Conservation (phyloP, 2,797 vertebrate genomes). For the Oreochromis mossambicus region DNA sequence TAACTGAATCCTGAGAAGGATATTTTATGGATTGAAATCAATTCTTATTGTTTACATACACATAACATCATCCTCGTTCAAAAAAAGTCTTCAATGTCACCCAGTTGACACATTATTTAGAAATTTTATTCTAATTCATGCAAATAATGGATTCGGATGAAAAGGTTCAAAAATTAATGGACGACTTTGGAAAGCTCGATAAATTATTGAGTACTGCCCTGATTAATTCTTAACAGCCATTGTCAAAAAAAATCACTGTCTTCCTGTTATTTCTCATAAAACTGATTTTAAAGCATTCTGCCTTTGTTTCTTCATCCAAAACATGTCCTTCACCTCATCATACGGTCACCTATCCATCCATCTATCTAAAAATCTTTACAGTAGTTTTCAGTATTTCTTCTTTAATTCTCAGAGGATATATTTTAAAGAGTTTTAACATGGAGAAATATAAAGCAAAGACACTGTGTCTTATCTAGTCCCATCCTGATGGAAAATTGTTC, state of each 20-base stretch:
- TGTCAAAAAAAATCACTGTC: slow-evolving; percentile 74
- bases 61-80: neutral
- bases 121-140: slow-evolving; percentile 73
- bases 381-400: neutral
- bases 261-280: slow-evolving; percentile 71
- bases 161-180: slow-evolving; percentile 78
- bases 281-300: slow-evolving; percentile 46
- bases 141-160: slow-evolving; percentile 72
- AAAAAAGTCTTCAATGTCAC: slow-evolving; percentile 35
- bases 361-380: neutral
- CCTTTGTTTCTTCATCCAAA: neutral
- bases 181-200: slow-evolving; percentile 74
- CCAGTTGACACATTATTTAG: slow-evolving; percentile 64
- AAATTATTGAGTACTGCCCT: slow-evolving; percentile 71
- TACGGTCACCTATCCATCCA: neutral
- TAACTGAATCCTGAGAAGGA: neutral
- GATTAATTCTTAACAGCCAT: slow-evolving; percentile 80
- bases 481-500: neutral
- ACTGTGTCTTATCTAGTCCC: neutral
- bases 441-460: neutral
- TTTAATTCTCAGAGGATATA: neutral
- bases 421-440: neutral
- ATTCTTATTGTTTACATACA: neutral
- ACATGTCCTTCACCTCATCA: neutral
- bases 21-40: neutral